Conservation (phyloP, 1,140 invertebrate genomes). For the Stenopsyche tienmushanensis region DNA sequence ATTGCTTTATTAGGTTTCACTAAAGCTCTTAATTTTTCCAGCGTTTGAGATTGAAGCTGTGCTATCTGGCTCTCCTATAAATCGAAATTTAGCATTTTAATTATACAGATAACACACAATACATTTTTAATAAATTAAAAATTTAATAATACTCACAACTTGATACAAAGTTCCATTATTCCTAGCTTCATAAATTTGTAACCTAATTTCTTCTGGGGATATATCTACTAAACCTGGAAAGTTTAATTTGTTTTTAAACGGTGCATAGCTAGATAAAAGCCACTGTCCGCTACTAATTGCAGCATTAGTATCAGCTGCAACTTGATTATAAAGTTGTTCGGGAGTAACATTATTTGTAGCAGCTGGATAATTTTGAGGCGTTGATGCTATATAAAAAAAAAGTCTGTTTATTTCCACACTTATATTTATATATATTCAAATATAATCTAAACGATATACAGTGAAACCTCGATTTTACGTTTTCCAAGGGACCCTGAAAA, state of each 20-base stretch:
- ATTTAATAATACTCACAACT: constrained; percentile 52
- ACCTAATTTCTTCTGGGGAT: constrained; percentile 65
- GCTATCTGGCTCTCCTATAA: constrained; percentile 28
- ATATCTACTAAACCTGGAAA: constrained; percentile 64
- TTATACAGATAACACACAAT: constrained; percentile 4
- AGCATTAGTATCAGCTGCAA: constrained; percentile 58
- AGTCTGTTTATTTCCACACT: no score
- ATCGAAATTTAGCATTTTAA: not conserved
- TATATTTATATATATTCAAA: no score
- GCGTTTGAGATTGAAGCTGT: constrained; percentile 1
- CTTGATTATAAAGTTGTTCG: constrained; percentile 41
- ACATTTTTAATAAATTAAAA: constrained; percentile 2
- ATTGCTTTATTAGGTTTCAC: constrained; percentile 22
- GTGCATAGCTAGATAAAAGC: constrained; percentile 63
- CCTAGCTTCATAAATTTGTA: constrained; percentile 62
- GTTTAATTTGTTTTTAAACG: constrained; percentile 61
- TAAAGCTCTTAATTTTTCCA: constrained; percentile 31
- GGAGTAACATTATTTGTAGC: constrained; percentile 9
- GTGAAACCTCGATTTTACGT: no score
- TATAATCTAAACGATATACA: no score
- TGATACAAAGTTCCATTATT: constrained; percentile 59
- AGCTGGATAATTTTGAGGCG: not conserved
- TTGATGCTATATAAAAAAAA: constrained; percentile 3
- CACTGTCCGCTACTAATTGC: constrained; percentile 64
- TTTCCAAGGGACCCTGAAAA: no score